Evolutionary conservation across 2,888 invertebrate species (phyloP), one percentile per base, ranked within the genome.

Genomic region (Eilema griseolum): DNA sequence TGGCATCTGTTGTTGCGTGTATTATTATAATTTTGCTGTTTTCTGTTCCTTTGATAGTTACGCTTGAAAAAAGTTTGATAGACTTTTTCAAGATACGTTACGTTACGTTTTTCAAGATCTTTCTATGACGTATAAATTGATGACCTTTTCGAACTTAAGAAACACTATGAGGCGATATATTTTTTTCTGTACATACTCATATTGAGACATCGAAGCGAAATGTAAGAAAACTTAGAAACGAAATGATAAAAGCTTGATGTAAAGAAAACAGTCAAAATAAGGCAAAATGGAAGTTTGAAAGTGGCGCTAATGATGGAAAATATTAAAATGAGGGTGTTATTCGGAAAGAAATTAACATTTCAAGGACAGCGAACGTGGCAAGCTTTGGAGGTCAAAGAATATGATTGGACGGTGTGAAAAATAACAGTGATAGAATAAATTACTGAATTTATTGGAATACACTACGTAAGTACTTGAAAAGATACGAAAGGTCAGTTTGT

Each of bases 1-100:
- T 26, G 56, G 33, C n/a, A 56, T 46, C 65, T 75, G 57, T 46
- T 66, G 66, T 66, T 41, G 60, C 69, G 62, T 71, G 70, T 71
- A 52, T 14, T 46, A 16, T 77, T 69, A n/a, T 72, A 68, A 66
- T 37, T 78, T 73, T 52, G 46, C 37, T 52, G 23, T 74, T 69
- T 74, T 68, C 61, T 67, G 57, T 57, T 64, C 64, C 37, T 72
- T 61, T 12, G 52, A 56, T 61, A 20, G 24, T 65, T 72, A 52
- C 26, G 7, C 46, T 52, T 46, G 24, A 12, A 28, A 65, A 16
- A 3, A 23, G 52, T 65, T 57, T 23, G 24, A 14, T 57, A 57
- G 24, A 26, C 57, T 14, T 52, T n/a, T n/a, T n/a, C n/a, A n/a
- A 52, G 20, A 0, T n/a, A n/a, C n/a, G n/a, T n/a, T n/a, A n/a